Conservation (phyloP, 2,797 vertebrate genomes). For the Bucorvus abyssinicus region DNA sequence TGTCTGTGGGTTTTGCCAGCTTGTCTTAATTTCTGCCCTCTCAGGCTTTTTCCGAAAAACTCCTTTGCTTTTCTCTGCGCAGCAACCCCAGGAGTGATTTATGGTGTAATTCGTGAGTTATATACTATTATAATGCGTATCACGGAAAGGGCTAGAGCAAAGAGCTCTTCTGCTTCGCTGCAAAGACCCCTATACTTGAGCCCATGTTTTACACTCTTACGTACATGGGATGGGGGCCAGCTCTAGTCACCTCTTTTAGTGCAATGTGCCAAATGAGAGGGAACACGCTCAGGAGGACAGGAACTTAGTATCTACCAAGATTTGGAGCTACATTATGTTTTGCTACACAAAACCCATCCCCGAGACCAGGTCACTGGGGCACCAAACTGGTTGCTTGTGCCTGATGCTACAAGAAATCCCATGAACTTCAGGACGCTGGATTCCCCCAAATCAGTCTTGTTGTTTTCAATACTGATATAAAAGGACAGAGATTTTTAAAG, state of each 20-base stretch:
- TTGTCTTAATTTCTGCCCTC: background rate
- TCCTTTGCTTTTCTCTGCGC: background rate
- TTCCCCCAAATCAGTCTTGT: background rate
- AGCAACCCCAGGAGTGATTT: background rate
- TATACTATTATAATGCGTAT: rapidly evolving
- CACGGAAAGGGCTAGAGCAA: background rate
- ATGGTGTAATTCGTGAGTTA: background rate
- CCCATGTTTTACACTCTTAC: background rate
- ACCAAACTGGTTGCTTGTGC: background rate
- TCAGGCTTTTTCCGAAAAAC: background rate
- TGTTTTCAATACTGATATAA: background rate
- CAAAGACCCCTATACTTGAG: background rate
- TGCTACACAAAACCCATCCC: background rate
- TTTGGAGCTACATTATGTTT: background rate
- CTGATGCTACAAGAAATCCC: background rate
- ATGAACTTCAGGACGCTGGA: background rate
- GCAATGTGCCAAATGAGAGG: background rate
- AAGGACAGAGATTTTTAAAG: background rate
- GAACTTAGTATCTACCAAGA: background rate
- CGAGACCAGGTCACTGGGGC: background rate
- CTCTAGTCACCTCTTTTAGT: background rate
- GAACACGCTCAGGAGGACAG: background rate
- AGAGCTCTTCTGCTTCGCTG: background rate
- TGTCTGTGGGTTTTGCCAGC: background rate
- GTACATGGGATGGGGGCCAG: background rate